Evolutionary conservation across 1,140 invertebrate species (phyloP).

Genomic region (Bradysia coprophila): DNA sequence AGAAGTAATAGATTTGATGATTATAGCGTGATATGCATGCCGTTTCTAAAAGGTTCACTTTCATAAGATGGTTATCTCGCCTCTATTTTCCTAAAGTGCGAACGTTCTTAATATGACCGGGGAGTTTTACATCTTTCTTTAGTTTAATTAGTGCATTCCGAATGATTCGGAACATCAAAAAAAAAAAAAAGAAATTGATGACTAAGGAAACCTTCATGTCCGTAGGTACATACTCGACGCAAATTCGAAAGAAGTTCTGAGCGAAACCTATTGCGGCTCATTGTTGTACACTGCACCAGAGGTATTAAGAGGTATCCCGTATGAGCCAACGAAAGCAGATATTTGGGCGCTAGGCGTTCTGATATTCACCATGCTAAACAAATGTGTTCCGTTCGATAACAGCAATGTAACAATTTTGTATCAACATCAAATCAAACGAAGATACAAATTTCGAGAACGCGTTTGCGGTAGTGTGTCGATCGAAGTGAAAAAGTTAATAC

Average conservation of each 20-base stretch:
- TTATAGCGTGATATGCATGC: too few species aligned
- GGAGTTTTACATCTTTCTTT: too few species aligned
- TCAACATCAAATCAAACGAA: slow-evolving; percentile 28
- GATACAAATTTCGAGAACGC: slow-evolving; percentile 44
- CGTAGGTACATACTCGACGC: slow-evolving; percentile 23
- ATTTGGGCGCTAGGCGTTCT: slow-evolving; percentile 52
- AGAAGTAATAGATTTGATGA: too few species aligned
- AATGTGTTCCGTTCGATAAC: slow-evolving; percentile 66
- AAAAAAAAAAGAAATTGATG: too few species aligned
- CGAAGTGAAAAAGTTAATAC: slow-evolving; percentile 33
- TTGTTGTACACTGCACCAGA: slow-evolving; percentile 52
- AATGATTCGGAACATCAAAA: too few species aligned
- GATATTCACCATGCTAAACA: slow-evolving; percentile 53
- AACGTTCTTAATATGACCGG: too few species aligned
- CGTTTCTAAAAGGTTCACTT: too few species aligned
- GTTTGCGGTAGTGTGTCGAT: slow-evolving; percentile 27
- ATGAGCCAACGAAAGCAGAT: slow-evolving; percentile 40
- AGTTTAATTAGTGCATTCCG: too few species aligned
- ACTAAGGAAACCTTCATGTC: too few species aligned
- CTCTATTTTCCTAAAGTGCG: too few species aligned
- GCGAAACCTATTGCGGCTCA: slow-evolving; percentile 53
- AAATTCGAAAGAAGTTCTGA: slow-evolving; percentile 30
- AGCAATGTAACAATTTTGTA: slow-evolving; percentile 30
- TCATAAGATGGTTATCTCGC: too few species aligned
- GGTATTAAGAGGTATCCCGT: slow-evolving; percentile 40